Percentiles rank a stretch among this genome's conserved stretches.
phyloP scores from a whole-genome alignment of 2,113 vertebrate genomes.

The Sclerurus mexicanus region DNA sequence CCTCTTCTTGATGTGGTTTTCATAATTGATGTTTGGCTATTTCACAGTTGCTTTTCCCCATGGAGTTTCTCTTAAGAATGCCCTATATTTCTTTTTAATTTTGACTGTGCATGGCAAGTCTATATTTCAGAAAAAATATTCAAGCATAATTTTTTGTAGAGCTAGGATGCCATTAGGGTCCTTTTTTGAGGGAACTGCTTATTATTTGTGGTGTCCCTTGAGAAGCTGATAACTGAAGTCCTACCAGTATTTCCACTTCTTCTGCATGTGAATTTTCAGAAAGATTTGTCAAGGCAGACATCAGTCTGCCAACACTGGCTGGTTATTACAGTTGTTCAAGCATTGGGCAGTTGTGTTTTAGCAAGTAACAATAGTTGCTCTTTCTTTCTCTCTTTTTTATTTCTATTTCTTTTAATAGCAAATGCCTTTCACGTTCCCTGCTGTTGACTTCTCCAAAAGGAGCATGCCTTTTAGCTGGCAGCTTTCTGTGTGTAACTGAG shows the following conservation, averaged over 20 bases:
- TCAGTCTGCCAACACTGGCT: not conserved
- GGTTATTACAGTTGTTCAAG: not conserved
- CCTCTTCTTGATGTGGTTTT: slow-evolving; percentile 40
- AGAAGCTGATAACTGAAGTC: not conserved
- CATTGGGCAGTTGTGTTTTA: not conserved
- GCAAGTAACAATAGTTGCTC: not conserved
- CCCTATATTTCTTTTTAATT: slow-evolving; percentile 39
- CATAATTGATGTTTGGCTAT: slow-evolving; percentile 47
- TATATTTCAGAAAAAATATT: slow-evolving; percentile 25
- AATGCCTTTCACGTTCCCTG: not conserved
- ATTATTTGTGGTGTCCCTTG: not conserved
- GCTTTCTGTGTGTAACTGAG: not conserved
- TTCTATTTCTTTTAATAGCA: not conserved
- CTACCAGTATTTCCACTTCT: not conserved
- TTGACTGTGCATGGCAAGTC: not conserved
- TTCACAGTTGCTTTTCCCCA: slow-evolving; percentile 14
- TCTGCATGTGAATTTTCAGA: not conserved
- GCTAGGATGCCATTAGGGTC: not conserved
- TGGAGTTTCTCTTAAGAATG: slow-evolving; percentile 48
- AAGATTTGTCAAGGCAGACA: not conserved
- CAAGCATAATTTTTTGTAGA: not conserved
- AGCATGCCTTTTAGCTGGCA: not conserved
- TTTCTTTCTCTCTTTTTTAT: not conserved
- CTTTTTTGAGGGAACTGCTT: not conserved
- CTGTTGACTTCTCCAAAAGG: not conserved